A percentile compares a stretch with the other conserved stretches of the same genome.
Conservation (phyloP, 2,113 vertebrate species). For the Tachycineta bicolor region DNA sequence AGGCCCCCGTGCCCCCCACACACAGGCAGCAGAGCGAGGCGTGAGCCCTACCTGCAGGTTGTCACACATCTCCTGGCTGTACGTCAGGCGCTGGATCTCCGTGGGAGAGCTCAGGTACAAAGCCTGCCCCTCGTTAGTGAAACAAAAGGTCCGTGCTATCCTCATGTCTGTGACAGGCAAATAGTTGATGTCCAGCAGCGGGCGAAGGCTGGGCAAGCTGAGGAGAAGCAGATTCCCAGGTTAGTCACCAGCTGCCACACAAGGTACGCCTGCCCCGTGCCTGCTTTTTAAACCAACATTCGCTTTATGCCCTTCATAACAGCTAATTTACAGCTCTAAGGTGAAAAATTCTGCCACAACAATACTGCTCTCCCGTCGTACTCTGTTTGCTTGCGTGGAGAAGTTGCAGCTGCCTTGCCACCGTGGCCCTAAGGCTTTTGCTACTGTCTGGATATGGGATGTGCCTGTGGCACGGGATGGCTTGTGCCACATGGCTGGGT, state of each 20-base stretch:
- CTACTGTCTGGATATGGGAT: neutral
- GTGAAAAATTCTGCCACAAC: neutral
- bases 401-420: neutral
- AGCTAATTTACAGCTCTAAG: neutral
- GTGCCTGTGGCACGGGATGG: accelerated
- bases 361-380: neutral
- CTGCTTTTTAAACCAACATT: neutral
- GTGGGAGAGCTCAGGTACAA: conserved; percentile 96
- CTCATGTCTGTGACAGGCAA: conserved; percentile 95
- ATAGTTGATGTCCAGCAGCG: conserved; percentile 93
- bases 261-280: neutral
- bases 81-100: conserved; percentile 96
- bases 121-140: conserved; percentile 93
- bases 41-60: conserved; percentile 87
- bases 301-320: neutral
- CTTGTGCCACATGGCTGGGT: neutral
- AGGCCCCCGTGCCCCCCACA: neutral
- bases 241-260: neutral
- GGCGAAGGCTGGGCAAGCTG: conserved; percentile 95
- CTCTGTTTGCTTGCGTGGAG: neutral
- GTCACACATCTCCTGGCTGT: conserved; percentile 98
- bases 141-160: conserved; percentile 97
- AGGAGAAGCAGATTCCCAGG: neutral
- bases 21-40: neutral
- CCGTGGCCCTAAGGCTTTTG: neutral